Conservation (phyloP, 2,888 invertebrate species). For the Drosophila incognita region DNA sequence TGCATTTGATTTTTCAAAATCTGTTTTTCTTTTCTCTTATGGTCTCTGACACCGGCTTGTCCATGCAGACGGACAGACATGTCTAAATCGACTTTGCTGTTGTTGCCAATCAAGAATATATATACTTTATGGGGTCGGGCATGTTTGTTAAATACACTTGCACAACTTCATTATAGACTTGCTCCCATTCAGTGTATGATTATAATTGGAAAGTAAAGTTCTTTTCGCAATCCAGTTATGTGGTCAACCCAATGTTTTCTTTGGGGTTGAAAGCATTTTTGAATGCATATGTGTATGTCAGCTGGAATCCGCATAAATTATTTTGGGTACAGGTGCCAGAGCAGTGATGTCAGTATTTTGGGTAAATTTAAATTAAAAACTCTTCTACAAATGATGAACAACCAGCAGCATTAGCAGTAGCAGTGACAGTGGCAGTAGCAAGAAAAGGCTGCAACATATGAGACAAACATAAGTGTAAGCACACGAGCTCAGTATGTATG, state of each 20-base stretch:
- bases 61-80: not conserved
- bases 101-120: not conserved
- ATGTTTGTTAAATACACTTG: not conserved
- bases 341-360: conserved; percentile 10
- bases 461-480: conserved; percentile 5
- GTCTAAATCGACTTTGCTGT: not conserved
- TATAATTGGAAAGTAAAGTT: conserved; percentile 9
- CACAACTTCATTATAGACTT: not conserved
- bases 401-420: not conserved
- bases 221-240: conserved; percentile 9
- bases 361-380: conserved; percentile 33
- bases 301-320: conserved; percentile 34
- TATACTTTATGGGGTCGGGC: not conserved
- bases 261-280: not conserved
- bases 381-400: conserved; percentile 22
- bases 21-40: not conserved
- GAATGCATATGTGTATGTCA: not conserved
- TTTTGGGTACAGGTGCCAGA: conserved; percentile 5
- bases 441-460: not conserved
- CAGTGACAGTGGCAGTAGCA: not conserved
- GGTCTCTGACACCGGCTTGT: not conserved
- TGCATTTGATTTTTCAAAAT: not conserved
- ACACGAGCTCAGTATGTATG: not conserved
- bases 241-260: conserved; percentile 1
- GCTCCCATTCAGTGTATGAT: not conserved